A percentile compares a stretch with the other conserved stretches of the same genome.
Evolutionary conservation across 2,888 invertebrate genomes (phyloP).

Genomic region (Erebia aethiops): DNA sequence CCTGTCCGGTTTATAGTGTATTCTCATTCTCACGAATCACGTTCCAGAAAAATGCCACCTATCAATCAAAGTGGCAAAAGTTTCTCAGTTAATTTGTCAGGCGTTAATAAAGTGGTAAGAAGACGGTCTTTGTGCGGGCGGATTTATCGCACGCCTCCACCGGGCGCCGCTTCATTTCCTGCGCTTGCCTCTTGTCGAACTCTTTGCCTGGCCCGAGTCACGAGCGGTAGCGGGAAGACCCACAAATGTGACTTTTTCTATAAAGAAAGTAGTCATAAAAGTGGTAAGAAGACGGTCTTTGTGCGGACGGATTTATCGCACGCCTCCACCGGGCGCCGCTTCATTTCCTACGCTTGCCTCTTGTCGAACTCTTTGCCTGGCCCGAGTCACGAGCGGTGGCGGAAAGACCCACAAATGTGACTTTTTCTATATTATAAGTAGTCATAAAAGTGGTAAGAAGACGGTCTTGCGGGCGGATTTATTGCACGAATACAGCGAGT

Average conservation of each 20-base stretch:
- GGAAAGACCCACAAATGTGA: not conserved
- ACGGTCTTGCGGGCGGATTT: constrained; percentile 66
- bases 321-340: constrained; percentile 64
- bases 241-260: no score
- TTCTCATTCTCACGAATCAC: not conserved
- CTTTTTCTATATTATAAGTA: no score
- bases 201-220: constrained; percentile 47
- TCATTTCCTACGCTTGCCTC: constrained; percentile 79
- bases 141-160: constrained; percentile 67
- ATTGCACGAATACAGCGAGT: constrained; percentile 65
- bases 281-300: constrained; percentile 74
- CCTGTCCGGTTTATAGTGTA: no score
- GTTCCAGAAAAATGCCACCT: constrained; percentile 6
- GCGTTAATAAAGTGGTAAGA: constrained; percentile 72
- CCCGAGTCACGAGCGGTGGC: constrained; percentile 37
- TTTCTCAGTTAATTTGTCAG: constrained; percentile 67
- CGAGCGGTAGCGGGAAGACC: not conserved
- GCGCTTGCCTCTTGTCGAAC: constrained; percentile 76
- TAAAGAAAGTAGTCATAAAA: no score
- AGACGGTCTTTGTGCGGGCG: constrained; percentile 67
- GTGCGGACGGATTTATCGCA: constrained; percentile 64
- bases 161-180: constrained; percentile 78
- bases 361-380: constrained; percentile 66
- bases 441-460: constrained; percentile 73
- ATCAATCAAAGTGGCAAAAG: constrained; percentile 33